phyloP scores from a whole-genome alignment of 2,888 invertebrate genomes.

The Lordiphosa fenestrarum region DNA sequence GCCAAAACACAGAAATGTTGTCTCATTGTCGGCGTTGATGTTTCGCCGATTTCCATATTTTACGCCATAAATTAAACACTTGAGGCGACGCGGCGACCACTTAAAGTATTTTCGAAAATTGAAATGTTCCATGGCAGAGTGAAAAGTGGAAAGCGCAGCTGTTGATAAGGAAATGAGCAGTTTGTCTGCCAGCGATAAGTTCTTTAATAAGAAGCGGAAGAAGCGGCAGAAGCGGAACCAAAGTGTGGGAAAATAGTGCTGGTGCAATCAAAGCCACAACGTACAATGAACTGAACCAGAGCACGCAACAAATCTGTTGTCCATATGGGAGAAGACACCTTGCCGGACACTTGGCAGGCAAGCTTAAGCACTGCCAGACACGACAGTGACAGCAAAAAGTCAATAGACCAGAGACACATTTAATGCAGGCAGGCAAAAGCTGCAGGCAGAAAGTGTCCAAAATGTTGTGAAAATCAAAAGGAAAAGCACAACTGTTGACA shows the following conservation, averaged over 20 bases:
- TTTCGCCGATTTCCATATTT: slow-evolving; percentile 62
- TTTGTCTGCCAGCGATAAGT: slow-evolving; percentile 27
- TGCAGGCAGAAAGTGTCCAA: no score
- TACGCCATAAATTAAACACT: slow-evolving; percentile 68
- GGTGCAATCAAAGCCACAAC: slow-evolving; percentile 38
- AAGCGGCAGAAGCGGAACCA: slow-evolving; percentile 46
- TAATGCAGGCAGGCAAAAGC: slow-evolving; percentile 36
- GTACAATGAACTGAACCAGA: slow-evolving; percentile 26
- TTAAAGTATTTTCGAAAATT: slow-evolving; percentile 11
- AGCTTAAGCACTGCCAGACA: slow-evolving; percentile 64
- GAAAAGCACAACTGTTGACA: no score
- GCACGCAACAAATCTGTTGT: slow-evolving; percentile 68
- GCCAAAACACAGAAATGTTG: slow-evolving; percentile 57
- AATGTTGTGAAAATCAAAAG: no score
- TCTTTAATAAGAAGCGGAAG: slow-evolving; percentile 50
- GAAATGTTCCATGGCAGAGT: slow-evolving; percentile 28
- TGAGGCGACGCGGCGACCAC: slow-evolving; percentile 26
- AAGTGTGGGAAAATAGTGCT: slow-evolving; percentile 49
- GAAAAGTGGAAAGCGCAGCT: slow-evolving; percentile 41
- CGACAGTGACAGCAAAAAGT: slow-evolving; percentile 68
- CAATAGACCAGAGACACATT: slow-evolving; percentile 69
- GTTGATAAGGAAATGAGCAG: slow-evolving; percentile 55
- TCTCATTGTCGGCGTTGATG: slow-evolving; percentile 59
- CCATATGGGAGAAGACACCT: slow-evolving; percentile 42
- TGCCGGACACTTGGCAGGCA: slow-evolving; percentile 23